Conservation (phyloP, 2,888 invertebrate genomes). For the Morpho helenor region DNA sequence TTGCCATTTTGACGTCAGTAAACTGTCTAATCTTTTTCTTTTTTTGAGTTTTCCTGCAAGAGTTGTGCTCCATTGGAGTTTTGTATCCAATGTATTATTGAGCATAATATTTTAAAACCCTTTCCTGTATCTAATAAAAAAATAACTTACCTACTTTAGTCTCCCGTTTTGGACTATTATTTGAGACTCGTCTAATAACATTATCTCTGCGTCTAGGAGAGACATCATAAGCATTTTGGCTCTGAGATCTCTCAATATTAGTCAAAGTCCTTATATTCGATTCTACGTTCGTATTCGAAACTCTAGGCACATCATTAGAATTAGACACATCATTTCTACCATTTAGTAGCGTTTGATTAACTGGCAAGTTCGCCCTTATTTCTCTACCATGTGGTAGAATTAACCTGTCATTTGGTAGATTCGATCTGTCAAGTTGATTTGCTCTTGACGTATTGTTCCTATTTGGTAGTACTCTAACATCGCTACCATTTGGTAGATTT, state of each 20-base stretch:
- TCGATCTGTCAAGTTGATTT: neutral
- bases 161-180: constrained; percentile 51
- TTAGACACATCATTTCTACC: constrained; percentile 6
- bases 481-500: neutral
- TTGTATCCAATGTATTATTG: no score
- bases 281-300: constrained; percentile 28
- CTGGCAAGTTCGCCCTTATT: neutral
- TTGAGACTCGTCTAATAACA: constrained; percentile 39
- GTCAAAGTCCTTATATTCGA: constrained; percentile 33
- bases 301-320: neutral
- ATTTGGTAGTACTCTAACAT: neutral
- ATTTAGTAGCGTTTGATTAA: constrained; percentile 6
- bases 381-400: constrained; percentile 1
- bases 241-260: constrained; percentile 56
- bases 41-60: no score
- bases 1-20: no score
- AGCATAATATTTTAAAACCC: no score
- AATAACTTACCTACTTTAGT: constrained; percentile 51
- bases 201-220: constrained; percentile 42
- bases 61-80: no score
- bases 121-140: neutral
- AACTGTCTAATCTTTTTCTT: no score
- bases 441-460: neutral
- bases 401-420: constrained; percentile 1
- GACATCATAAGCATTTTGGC: constrained; percentile 59